Evolutionary conservation across 2,888 invertebrate genomes (phyloP).

Genomic region (Drosophila mettleri): DNA sequence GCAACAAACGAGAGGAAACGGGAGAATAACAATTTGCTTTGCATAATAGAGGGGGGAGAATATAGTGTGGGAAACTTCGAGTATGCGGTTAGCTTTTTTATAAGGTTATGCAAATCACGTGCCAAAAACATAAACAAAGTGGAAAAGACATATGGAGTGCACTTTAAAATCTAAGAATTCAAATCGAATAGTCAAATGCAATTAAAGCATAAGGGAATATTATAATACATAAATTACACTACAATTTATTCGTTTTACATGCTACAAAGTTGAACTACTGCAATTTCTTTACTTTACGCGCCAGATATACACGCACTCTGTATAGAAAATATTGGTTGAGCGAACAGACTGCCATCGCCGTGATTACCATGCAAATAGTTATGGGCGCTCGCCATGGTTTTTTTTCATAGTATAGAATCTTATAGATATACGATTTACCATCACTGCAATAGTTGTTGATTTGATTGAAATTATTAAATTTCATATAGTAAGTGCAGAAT

Average conservation of each 20-base stretch:
- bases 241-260: neutral
- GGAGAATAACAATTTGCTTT: constrained; percentile 59
- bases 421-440: constrained; percentile 38
- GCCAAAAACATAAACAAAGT: constrained; percentile 49
- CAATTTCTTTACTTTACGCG: constrained; percentile 33
- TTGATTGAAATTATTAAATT: neutral
- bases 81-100: neutral
- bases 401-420: constrained; percentile 24
- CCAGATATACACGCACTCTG: constrained; percentile 45
- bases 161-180: constrained; percentile 20
- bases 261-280: constrained; percentile 8
- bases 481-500: neutral
- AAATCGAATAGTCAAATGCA: constrained; percentile 26
- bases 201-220: constrained; percentile 21
- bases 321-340: constrained; percentile 51
- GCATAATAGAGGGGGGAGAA: constrained; percentile 31
- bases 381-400: neutral
- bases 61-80: neutral
- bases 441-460: constrained; percentile 15
- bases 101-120: constrained; percentile 47
- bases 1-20: constrained; percentile 39
- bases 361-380: neutral
- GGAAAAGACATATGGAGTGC: constrained; percentile 40
- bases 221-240: too few relatives aligned
- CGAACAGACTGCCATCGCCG: constrained; percentile 7